Evolutionary conservation across 2,113 vertebrate species (phyloP), one percentile per base, ranked within the genome.

Genomic region (Tragelaphus strepsiceros): DNA sequence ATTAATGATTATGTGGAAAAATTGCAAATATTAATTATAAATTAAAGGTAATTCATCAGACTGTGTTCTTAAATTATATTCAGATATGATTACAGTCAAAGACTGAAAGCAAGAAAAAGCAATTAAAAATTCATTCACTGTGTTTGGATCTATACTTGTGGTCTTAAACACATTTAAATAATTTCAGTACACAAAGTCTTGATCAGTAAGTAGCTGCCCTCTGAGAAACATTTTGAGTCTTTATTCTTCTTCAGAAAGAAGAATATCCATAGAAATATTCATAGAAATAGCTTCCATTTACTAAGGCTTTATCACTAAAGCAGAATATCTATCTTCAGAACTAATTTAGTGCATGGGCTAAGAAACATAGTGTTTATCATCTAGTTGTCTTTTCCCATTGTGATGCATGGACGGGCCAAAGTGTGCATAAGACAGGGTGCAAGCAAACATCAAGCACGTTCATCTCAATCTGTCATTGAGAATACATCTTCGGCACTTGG

Each of bases 211-310:
- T 74, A 80, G 32, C n/a, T 92, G 71, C 24, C 51, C 78, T 89
- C 43, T 94, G 51, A 97, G 88, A 97, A 94, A 24, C 14, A 64
- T 39, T 89, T 53, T 80, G n/a, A 96, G n/a, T 15, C 56, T 91
- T 17, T 49, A 12, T 30, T 96, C 58, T 49, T 88, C 74, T 49
- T 86, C 28, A 56, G 30, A 85, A 92, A 91, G 92, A 49, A 92
- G 91, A 93, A 71, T 71, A 71, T 71, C 19, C 67, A 35, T 35
- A 6, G 19, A 88, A n/a, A n/a, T 43, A 90, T 62, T 85, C 87
- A 26, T 62, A 94, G 59, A 92, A 95, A 83, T 17, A 30, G 28
- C 30, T 71, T 77, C 81, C 21, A 53, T 26, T 64, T 62, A 56
- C 58, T 77, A 87, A 83, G 51, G 54, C 14, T 89, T 90, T 82